phyloP scores from a whole-genome alignment of 2,888 invertebrate genomes.

The Torymus texanus region DNA sequence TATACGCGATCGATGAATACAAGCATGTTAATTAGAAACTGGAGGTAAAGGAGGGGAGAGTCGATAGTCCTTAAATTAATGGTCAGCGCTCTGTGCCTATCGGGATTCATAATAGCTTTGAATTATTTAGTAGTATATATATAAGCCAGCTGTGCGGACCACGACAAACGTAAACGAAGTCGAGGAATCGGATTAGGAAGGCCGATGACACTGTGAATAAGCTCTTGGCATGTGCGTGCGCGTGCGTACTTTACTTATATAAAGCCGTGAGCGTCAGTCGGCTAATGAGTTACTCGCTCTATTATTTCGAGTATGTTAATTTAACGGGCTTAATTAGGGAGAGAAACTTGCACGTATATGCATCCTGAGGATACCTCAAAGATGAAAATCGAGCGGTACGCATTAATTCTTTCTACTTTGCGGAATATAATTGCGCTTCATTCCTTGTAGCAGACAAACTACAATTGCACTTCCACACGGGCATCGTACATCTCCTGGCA shows the following conservation, averaged over 20 bases:
- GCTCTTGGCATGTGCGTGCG: not conserved
- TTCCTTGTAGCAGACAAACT: constrained; percentile 39
- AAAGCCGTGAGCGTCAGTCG: not conserved
- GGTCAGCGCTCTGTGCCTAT: constrained; percentile 18
- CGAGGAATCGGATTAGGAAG: constrained; percentile 35
- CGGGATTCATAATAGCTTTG: constrained; percentile 11
- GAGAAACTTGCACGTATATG: not conserved
- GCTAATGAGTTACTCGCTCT: constrained; percentile 44
- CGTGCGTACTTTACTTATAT: not conserved
- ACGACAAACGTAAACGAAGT: not conserved
- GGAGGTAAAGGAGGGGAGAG: not conserved
- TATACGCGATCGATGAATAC: constrained; percentile 39
- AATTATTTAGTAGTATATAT: constrained; percentile 38
- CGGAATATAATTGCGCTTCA: constrained; percentile 37
- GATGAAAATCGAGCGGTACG: constrained; percentile 22
- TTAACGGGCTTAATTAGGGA: constrained; percentile 37
- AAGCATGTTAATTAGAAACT: constrained; percentile 49
- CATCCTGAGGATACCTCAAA: not conserved
- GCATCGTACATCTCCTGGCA: no score
- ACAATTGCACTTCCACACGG: constrained; percentile 12
- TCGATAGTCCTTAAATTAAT: constrained; percentile 43
- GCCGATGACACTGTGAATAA: constrained; percentile 27
- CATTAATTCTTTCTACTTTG: constrained; percentile 41
- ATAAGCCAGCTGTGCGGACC: no score
- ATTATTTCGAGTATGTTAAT: constrained; percentile 51